Evolutionary conservation across 2,113 vertebrate species (phyloP).

Genomic region (Eublepharis macularius): DNA sequence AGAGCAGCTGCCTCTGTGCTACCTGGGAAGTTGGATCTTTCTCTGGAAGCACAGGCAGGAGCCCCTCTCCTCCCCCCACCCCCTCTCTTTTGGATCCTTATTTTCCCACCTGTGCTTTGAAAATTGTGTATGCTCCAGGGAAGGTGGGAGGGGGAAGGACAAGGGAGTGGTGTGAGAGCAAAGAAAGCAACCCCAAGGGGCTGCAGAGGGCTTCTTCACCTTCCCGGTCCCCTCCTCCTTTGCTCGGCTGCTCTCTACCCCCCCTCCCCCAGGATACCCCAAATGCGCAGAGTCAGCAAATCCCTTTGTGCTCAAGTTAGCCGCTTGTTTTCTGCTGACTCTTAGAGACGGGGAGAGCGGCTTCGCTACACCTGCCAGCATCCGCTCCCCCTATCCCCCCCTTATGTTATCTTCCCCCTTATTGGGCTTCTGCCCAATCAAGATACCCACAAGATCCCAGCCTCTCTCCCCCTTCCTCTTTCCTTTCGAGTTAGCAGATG

Average conservation of each 20-base stretch:
- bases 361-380: not conserved
- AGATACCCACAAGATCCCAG: not conserved
- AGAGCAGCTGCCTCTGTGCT: slow-evolving; percentile 51
- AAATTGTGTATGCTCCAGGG: slow-evolving; percentile 21
- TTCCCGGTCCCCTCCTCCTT: not conserved
- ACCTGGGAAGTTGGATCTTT: slow-evolving; percentile 55
- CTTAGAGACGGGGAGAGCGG: not conserved
- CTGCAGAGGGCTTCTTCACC: not conserved
- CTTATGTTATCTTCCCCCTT: not conserved
- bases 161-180: not conserved
- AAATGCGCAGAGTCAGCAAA: slow-evolving; percentile 35
- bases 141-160: not conserved
- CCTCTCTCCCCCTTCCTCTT: fast-evolving
- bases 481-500: fast-evolving
- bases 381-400: not conserved
- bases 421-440: not conserved
- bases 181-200: not conserved
- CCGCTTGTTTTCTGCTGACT: slow-evolving; percentile 38
- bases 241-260: not conserved
- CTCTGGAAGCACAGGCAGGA: slow-evolving; percentile 52
- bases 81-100: not conserved
- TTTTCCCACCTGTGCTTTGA: slow-evolving; percentile 4
- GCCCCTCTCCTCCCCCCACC: not conserved
- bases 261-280: slow-evolving; percentile 20
- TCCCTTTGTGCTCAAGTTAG: not conserved